Conservation (phyloP, 1,140 invertebrate species). For the Zaprionus ornatus region DNA sequence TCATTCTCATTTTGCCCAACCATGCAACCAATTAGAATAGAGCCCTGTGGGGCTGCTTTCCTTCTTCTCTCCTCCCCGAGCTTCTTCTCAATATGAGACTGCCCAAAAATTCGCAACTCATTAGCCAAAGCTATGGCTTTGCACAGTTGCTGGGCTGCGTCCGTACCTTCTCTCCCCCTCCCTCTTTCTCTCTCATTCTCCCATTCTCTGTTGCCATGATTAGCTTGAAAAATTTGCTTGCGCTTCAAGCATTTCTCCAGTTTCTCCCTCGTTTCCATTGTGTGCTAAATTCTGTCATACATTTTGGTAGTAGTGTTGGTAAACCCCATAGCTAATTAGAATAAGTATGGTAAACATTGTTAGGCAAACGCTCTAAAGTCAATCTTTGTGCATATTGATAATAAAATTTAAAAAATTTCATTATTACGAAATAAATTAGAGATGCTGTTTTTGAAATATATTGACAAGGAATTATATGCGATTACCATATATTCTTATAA, state of each 20-base stretch:
- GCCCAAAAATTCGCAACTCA: conserved; percentile 62
- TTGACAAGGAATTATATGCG: too few relatives aligned
- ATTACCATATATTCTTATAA: too few relatives aligned
- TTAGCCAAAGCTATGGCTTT: conserved; percentile 43
- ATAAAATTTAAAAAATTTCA: neutral
- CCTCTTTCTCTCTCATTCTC: neutral
- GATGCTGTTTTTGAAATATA: too few relatives aligned
- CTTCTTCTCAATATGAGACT: conserved; percentile 29
- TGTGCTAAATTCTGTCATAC: neutral
- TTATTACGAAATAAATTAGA: too few relatives aligned
- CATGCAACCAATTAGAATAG: conserved; percentile 29
- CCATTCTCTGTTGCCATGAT: neutral
- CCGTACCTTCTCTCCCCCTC: neutral
- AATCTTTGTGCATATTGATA: neutral
- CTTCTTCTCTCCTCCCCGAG: neutral
- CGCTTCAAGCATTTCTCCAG: conserved; percentile 1
- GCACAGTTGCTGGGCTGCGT: conserved; percentile 20
- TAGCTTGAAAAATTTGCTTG: neutral
- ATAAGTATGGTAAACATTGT: neutral
- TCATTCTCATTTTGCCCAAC: conserved; percentile 21
- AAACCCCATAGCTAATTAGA: neutral
- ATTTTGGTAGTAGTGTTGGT: neutral
- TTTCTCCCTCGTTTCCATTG: neutral
- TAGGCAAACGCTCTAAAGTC: neutral
- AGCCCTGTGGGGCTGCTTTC: conserved; percentile 19